A percentile compares a stretch with the other conserved stretches of the same genome.
These are phyloP conservation scores for Hydrozoanthus tunicans DNA, from an alignment of 64 coral and sea anemone genomes.

Conservation along the genomic window DNA sequence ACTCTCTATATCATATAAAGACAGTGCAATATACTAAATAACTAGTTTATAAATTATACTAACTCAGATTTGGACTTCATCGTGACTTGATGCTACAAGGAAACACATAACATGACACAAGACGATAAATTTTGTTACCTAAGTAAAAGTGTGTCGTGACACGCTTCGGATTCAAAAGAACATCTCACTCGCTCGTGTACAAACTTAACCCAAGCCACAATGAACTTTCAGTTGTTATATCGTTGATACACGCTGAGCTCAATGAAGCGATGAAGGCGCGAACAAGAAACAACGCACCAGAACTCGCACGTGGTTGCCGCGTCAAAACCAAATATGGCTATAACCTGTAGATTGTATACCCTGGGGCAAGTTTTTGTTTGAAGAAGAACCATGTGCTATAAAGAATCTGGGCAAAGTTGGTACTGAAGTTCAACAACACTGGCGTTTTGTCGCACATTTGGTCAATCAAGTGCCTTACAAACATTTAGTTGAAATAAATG, in stretches of 20 bases:
- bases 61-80: background rate
- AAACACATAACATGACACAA: background rate
- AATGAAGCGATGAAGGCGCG: background rate
- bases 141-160: background rate
- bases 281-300: background rate
- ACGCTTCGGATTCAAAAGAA: constrained; percentile 18
- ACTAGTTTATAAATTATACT: background rate
- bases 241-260: constrained; percentile 16
- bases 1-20: background rate
- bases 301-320: background rate
- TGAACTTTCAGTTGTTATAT: background rate
- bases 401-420: no score
- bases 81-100: no score
- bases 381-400: no score
- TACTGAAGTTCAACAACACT: no score
- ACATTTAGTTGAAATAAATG: no score
- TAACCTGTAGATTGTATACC: background rate
- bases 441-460: no score
- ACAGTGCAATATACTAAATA: background rate
- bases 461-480: no score
- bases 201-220: background rate
- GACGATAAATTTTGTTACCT: background rate
- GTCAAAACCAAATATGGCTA: constrained; percentile 6
- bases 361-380: no score
- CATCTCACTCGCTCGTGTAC: background rate